phyloP scores from a whole-genome alignment of 1,140 invertebrate genomes.

The Vollenhovia emeryi region DNA sequence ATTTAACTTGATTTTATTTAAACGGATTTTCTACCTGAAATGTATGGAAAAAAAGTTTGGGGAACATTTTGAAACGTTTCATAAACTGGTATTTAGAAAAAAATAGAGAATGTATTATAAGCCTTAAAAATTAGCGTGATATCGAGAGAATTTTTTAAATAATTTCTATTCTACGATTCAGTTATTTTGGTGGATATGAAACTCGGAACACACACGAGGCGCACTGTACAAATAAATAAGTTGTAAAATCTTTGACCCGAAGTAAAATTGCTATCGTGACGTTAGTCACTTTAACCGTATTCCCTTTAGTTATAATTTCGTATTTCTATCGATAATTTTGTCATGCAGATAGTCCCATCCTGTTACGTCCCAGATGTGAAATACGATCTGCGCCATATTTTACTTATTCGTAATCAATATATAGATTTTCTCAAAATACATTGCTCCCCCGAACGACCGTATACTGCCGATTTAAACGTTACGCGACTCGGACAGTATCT shows the following conservation, averaged over 20 bases:
- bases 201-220: no score
- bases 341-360: background rate
- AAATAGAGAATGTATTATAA: background rate
- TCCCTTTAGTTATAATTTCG: background rate
- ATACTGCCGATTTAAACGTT: background rate
- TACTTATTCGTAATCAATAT: background rate
- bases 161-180: background rate
- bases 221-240: background rate
- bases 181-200: background rate
- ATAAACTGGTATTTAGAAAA: background rate
- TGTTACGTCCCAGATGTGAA: background rate
- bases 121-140: background rate
- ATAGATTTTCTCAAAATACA: conserved; percentile 3
- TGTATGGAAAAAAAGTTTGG: conserved; percentile 6
- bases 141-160: background rate
- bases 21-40: conserved; percentile 1
- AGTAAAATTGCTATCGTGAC: background rate
- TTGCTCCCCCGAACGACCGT: background rate
- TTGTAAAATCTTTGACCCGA: background rate
- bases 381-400: background rate
- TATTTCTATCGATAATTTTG: background rate
- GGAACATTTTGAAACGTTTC: background rate
- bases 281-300: background rate
- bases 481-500: background rate
- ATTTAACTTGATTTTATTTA: conserved; percentile 45